phyloP scores from a whole-genome alignment of 1,140 invertebrate species.

The Centruroides sculpturatus region DNA sequence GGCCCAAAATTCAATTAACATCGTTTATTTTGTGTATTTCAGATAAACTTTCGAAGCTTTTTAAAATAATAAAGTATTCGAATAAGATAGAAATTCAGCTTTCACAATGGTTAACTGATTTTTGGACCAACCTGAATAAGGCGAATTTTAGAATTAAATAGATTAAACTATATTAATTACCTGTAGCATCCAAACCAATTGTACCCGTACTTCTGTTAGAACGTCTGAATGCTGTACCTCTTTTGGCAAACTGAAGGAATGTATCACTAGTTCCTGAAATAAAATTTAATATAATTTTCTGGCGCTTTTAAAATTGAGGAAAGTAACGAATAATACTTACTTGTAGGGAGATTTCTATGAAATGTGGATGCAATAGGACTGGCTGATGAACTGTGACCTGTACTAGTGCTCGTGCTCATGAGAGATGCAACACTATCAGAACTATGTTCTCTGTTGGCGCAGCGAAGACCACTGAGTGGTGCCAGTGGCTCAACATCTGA shows the following conservation, averaged over 20 bases:
- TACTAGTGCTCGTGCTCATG: conserved; percentile 33
- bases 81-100: too few species aligned
- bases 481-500: conserved; percentile 33
- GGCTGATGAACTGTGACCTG: conserved; percentile 41
- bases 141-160: too few species aligned
- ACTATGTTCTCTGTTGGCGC: conserved; percentile 38
- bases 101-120: too few species aligned
- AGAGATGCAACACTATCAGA: conserved; percentile 62
- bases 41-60: too few species aligned
- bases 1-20: too few species aligned
- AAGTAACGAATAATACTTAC: conserved; percentile 36
- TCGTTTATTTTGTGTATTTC: too few species aligned
- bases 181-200: too few species aligned
- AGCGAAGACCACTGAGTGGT: conserved; percentile 36
- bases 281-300: not conserved
- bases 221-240: conserved; percentile 22
- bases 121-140: too few species aligned
- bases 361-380: conserved; percentile 45
- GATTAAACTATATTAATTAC: too few species aligned
- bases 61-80: too few species aligned
- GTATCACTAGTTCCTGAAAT: conserved; percentile 14
- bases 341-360: conserved; percentile 62
- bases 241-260: conserved; percentile 12
- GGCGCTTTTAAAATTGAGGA: not conserved
- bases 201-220: too few species aligned